Base-by-base conservation (phyloP, 2,113 vertebrate species). In the Raja brachyura region DNA sequence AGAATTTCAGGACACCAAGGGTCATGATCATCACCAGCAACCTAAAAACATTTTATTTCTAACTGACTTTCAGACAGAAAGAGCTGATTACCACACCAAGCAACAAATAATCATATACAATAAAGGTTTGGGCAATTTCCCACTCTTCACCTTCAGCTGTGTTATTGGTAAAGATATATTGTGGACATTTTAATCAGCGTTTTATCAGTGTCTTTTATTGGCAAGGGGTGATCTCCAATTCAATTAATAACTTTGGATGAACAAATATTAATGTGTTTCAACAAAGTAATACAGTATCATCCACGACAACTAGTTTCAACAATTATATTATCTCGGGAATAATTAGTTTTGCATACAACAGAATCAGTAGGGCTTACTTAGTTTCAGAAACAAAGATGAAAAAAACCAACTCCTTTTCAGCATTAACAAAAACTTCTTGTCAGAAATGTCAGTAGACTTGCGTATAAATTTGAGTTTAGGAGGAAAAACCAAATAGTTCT, bases 1-100 rank as follows among this genome's bases (percentile, higher is more conserved):
- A 33, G 66, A 68, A 92, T 54, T 92, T 73, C 20, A 28, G 39
- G 25, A 25, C 90, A 92, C 16, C 22, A 73, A 22, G 63, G 90
- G 90, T 92, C 90, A 92, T 92, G 90, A 74, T 92, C 68, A 92
- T 73, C 68, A 92, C 39, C 90, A 92, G 90, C 39, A 73, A 92
- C 73, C 63, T 54, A 66, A 10, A 90, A n/a, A 70, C n/a, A 68
- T 54, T 48, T 92, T 1, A 92, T 48, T 92, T 92, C 68, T 48
- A 48, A 68, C 33, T 48, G 39, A 28, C 88, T 39, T 73, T 10
- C 61, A 73, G 73, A 33, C 8, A 92, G n/a, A 10, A 39, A 68
- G 66, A 66, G 16, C 22, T 68, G 18, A 31, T 66, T 16, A 68
- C 8, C 4, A 68, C 86, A 90, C 33, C 86, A 90, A 20, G 11